phyloP scores from a whole-genome alignment of 1,140 invertebrate genomes.

The Drosophila littoralis region DNA sequence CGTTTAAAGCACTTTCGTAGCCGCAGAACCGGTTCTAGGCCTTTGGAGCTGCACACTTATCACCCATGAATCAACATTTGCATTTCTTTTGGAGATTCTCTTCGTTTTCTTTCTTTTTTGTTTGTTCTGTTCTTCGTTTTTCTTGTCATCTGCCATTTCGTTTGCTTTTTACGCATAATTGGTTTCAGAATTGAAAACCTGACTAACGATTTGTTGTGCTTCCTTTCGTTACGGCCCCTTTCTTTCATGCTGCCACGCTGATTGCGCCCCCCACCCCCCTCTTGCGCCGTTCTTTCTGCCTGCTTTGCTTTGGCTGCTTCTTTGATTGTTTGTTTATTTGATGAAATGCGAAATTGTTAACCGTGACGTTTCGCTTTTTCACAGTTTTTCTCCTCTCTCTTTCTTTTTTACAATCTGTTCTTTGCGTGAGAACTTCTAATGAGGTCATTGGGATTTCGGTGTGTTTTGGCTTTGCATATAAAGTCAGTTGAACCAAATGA shows the following conservation, averaged over 20 bases:
- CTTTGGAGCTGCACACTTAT: conserved; percentile 54
- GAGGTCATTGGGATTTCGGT: conserved; percentile 63
- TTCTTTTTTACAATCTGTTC: conserved; percentile 36
- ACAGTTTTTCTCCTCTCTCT: conserved; percentile 29
- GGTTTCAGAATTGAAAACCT: conserved; percentile 16
- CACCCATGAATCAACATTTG: conserved; percentile 29
- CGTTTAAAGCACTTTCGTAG: conserved; percentile 70
- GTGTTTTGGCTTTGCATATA: conserved; percentile 17
- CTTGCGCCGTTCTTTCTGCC: conserved; percentile 33
- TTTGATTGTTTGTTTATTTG: conserved; percentile 68
- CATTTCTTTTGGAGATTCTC: conserved; percentile 35
- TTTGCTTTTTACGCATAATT: conserved; percentile 20
- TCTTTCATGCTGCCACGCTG: conserved; percentile 68
- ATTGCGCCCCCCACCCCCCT: conserved; percentile 30
- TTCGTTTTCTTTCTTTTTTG: conserved; percentile 4
- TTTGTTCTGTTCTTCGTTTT: conserved; percentile 12
- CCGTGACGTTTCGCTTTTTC: conserved; percentile 72
- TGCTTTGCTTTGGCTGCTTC: conserved; percentile 37
- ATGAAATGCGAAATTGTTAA: conserved; percentile 73
- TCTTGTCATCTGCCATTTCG: background rate
- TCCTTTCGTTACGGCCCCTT: conserved; percentile 61
- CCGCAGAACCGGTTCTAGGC: conserved; percentile 65
- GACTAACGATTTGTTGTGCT: conserved; percentile 13
- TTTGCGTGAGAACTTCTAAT: conserved; percentile 78
- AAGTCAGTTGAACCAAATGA: conserved; percentile 58